Evolutionary conservation across 2,113 vertebrate genomes (phyloP).

Genomic region (Corydoras maculifer): DNA sequence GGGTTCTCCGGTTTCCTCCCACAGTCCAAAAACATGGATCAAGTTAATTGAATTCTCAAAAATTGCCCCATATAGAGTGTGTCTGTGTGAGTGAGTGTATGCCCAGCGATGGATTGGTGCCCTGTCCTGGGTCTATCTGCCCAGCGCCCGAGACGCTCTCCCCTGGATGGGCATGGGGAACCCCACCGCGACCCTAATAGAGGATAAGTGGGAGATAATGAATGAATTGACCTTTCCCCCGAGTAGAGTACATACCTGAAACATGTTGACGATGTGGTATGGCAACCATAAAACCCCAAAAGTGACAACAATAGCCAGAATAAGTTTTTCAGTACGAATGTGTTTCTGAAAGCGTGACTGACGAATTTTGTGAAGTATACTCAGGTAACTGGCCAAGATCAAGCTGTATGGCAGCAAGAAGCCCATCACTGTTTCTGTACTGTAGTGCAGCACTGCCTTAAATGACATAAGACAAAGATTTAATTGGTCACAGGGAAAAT

Average conservation of each 20-base stretch:
- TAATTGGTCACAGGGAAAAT: not conserved
- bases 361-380: conserved; percentile 66
- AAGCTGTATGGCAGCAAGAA: conserved; percentile 74
- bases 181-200: no score
- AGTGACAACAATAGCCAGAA: conserved; percentile 74
- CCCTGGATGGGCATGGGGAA: no score
- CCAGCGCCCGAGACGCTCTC: no score
- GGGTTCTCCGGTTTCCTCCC: no score
- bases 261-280: conserved; percentile 75
- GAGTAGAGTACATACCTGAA: conserved; percentile 60
- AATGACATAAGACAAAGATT: conserved; percentile 11
- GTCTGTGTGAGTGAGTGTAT: no score
- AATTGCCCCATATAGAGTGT: no score
- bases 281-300: conserved; percentile 83
- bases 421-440: conserved; percentile 70
- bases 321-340: conserved; percentile 73
- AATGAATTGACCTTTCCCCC: no score
- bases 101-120: no score
- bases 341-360: conserved; percentile 63
- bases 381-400: conserved; percentile 71
- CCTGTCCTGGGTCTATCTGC: no score
- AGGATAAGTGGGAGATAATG: no score
- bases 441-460: conserved; percentile 69
- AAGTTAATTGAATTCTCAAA: no score
- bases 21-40: no score